Evolutionary conservation across 2,888 invertebrate genomes (phyloP), one percentile per base, ranked within the genome.

Genomic region (Odontomyia ornata): DNA sequence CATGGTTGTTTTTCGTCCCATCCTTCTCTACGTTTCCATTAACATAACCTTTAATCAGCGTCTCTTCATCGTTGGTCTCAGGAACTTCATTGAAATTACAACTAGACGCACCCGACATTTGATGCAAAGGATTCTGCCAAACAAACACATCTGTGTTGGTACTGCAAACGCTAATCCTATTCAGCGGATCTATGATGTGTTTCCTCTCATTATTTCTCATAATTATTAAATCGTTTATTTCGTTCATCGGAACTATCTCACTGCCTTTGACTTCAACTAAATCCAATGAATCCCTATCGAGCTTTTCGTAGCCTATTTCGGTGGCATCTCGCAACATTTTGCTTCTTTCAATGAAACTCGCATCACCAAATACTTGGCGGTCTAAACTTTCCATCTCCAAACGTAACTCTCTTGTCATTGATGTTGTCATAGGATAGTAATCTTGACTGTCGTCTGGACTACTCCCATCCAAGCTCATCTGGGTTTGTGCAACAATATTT

Each of bases 381-480:
- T 95, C 95, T 81, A 95, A 88, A 84, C 93, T 95, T 83, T 95
- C 95, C 79, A 95, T 85, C 85, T 95, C 95, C 67, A 95, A 88
- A 81, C 93, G 90, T 82, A 95, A 86, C 84, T 95, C 95, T 82
- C 94, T 90, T 0, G 95, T 95, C 88, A 95, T 93, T 1, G 95
- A 94, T 3, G 94, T 95, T 0, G 94, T 94, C 92, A 96, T 93
- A 1, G 95, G 95, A 83, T 93, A 93, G 84, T 95, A 95, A 83
- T 93, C 93, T 81, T 93, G 92, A 1, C 93, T 92, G 84, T 95
- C 94, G 81, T 94, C 94, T 0, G 93, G 93, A 79, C 94, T 94
- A 81, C 90, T 91, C 67, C 91, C 90, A 77, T 91, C 90, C 80
- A 89, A 56, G 71, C 77, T 80, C 73, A 64, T 72, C 62, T 79